Percentiles rank a stretch among this genome's conserved stretches.
Evolutionary conservation across 2,113 vertebrate genomes (phyloP).

Genomic region (Girardinichthys multiradiatus): DNA sequence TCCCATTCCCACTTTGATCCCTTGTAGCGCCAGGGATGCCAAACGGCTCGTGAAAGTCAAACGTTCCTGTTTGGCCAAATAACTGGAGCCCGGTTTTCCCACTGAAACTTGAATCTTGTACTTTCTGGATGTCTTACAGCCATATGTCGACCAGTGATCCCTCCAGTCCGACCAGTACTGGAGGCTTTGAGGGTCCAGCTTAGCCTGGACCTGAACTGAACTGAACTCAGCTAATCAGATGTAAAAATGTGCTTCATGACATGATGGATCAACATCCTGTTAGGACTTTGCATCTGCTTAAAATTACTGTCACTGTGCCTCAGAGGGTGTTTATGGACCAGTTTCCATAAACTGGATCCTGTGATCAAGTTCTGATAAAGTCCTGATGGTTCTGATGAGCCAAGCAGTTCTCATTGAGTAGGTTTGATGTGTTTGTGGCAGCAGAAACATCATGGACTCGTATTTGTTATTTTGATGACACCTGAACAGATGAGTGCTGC

Average conservation of each 20-base stretch:
- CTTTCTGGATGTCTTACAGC: constrained; percentile 62
- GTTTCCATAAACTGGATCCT: neutral
- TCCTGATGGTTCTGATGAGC: neutral
- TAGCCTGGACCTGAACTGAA: neutral
- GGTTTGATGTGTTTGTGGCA: too few species aligned
- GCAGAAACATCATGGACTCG: neutral
- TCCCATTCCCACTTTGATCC: neutral
- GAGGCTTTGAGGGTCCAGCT: constrained; percentile 16
- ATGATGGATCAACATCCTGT: too few species aligned
- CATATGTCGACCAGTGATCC: constrained; percentile 54
- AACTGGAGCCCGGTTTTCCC: constrained; percentile 29
- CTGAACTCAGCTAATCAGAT: neutral
- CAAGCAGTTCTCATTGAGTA: too few species aligned
- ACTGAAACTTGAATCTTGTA: constrained; percentile 54
- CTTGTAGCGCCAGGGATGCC: neutral
- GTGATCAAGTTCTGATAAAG: neutral
- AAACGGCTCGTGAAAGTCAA: neutral
- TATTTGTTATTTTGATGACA: too few species aligned
- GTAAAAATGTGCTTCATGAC: too few species aligned
- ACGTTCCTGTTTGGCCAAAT: neutral
- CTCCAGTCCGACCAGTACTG: constrained; percentile 35
- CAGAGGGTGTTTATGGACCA: too few species aligned
- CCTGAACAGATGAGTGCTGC: too few species aligned
- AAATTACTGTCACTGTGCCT: too few species aligned
- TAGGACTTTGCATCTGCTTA: too few species aligned